These are phyloP conservation scores for Paracanthobrama guichenoti DNA, from an alignment of 2,113 vertebrate species.

Conservation along the genomic window DNA sequence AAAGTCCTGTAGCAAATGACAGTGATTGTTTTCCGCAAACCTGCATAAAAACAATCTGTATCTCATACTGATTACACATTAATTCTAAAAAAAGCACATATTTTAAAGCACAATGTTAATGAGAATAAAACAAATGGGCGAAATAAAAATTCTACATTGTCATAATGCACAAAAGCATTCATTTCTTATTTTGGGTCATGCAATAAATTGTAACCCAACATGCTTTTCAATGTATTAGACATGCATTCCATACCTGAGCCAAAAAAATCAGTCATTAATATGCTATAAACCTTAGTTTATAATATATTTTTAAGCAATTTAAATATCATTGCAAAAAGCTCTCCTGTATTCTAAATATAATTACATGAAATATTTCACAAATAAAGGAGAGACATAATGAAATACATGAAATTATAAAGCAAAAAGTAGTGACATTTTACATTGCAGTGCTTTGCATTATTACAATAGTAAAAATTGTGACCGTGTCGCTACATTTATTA, in stretches of 20 bases:
- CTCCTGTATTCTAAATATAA: slow-evolving; percentile 31
- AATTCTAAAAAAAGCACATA: slow-evolving; percentile 27
- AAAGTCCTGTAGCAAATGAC: slow-evolving; percentile 39
- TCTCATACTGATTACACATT: slow-evolving; percentile 31
- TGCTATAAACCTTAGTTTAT: slow-evolving; percentile 48
- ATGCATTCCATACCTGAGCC: slow-evolving; percentile 61
- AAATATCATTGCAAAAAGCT: slow-evolving; percentile 40
- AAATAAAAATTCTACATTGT: slow-evolving; percentile 46
- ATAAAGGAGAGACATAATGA: slow-evolving; percentile 30
- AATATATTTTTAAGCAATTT: slow-evolving; percentile 46
- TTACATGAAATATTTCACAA: slow-evolving; percentile 44
- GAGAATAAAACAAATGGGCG: slow-evolving; percentile 33
- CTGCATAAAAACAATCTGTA: slow-evolving; percentile 52
- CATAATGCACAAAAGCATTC: slow-evolving; percentile 57
- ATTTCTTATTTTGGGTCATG: slow-evolving; percentile 54
- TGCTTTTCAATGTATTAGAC: slow-evolving; percentile 57
- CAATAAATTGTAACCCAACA: slow-evolving; percentile 58
- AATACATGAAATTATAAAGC: slow-evolving; percentile 23
- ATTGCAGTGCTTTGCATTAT: slow-evolving; percentile 42
- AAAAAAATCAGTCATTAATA: slow-evolving; percentile 44
- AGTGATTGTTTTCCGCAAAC: slow-evolving; percentile 59
- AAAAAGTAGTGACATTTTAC: slow-evolving; percentile 27
- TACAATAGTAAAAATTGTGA: slow-evolving; percentile 35
- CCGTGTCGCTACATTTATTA: slow-evolving; percentile 32
- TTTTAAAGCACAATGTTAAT: slow-evolving; percentile 41